These are phyloP conservation scores for Oryzias sinensis DNA, from an alignment of 2,797 vertebrate species.

Conservation along the genomic window DNA sequence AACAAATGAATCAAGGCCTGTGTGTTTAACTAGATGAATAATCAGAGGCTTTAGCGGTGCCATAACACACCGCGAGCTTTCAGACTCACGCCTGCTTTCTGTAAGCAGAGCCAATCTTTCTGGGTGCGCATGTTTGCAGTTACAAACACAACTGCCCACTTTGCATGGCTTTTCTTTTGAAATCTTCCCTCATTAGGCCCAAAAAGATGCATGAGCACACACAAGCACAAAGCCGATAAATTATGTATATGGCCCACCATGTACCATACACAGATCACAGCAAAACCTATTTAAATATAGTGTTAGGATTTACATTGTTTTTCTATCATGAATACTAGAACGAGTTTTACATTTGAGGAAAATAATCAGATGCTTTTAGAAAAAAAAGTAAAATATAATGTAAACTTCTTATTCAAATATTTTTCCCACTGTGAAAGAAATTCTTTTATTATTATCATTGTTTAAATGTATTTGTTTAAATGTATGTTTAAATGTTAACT, in stretches of 20 bases:
- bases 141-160: slow-evolving; percentile 18
- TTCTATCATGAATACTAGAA: no score
- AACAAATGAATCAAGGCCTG: slow-evolving; percentile 29
- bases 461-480: no score
- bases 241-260: no score
- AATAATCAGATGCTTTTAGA: no score
- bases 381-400: no score
- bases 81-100: slow-evolving; percentile 13
- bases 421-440: no score
- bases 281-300: not conserved
- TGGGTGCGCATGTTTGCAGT: slow-evolving; percentile 7
- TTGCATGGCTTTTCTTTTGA: slow-evolving; percentile 1
- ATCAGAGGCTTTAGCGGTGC: slow-evolving; percentile 4
- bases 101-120: slow-evolving; percentile 2
- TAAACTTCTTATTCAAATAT: no score
- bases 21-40: slow-evolving; percentile 2
- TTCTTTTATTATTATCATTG: no score
- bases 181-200: slow-evolving; percentile 3
- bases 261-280: slow-evolving; percentile 37
- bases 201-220: not conserved
- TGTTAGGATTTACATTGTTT: no score
- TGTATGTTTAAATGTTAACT: no score
- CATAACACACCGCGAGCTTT: slow-evolving; percentile 6
- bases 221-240: slow-evolving; percentile 5
- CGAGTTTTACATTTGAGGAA: no score